Percentiles rank a stretch among this genome's conserved stretches.
These are phyloP conservation scores for Etheostoma perlongum DNA, from an alignment of 2,797 vertebrate species.

Conservation along the genomic window DNA sequence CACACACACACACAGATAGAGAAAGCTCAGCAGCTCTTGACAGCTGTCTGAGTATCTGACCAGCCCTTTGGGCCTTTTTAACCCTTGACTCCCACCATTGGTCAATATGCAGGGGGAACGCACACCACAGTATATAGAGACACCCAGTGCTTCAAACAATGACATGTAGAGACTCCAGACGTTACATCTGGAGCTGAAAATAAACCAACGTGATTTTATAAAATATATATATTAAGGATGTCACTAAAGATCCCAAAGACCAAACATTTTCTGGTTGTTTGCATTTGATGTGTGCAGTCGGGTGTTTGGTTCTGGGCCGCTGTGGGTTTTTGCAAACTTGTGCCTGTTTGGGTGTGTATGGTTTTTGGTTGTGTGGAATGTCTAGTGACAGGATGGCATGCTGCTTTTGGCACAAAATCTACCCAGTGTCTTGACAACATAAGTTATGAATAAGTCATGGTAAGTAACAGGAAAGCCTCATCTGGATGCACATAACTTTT, in stretches of 20 bases:
- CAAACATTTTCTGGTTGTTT: constrained; percentile 71
- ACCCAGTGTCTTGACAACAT: neutral
- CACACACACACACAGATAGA: neutral
- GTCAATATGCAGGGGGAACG: constrained; percentile 11
- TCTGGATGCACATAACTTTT: constrained; percentile 25
- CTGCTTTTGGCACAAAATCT: constrained; percentile 36
- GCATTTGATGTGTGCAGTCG: constrained; percentile 47
- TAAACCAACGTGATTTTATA: constrained; percentile 23
- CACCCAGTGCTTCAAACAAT: constrained; percentile 26
- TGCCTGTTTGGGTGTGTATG: constrained; percentile 62
- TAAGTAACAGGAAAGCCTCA: constrained; percentile 43
- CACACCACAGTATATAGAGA: constrained; percentile 39
- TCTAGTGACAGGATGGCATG: constrained; percentile 52
- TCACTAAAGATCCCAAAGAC: constrained; percentile 69
- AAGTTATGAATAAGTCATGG: constrained; percentile 51
- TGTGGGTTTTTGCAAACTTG: constrained; percentile 57
- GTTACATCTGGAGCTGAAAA: constrained; percentile 47
- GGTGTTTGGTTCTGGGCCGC: constrained; percentile 42
- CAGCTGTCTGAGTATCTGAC: constrained; percentile 68
- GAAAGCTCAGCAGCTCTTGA: constrained; percentile 41
- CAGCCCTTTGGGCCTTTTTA: constrained; percentile 62
- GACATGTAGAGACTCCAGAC: constrained; percentile 45
- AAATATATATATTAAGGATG: neutral
- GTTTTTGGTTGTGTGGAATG: constrained; percentile 58
- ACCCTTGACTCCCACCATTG: constrained; percentile 56